A percentile compares a stretch with the other conserved stretches of the same genome.
Conservation (phyloP, 2,888 invertebrate genomes). For the Matsumyia berberina region DNA sequence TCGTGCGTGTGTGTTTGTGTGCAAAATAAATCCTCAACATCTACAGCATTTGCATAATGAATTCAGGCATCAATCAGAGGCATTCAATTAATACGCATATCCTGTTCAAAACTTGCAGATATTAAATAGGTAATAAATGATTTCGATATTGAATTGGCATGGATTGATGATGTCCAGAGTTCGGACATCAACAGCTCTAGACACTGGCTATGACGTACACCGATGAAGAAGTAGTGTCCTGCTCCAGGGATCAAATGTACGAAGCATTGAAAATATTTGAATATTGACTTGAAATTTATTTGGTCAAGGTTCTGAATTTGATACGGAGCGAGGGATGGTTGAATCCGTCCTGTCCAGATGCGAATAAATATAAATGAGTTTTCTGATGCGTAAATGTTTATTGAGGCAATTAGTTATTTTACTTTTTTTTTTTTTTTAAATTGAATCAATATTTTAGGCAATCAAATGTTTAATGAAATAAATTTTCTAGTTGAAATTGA, state of each 20-base stretch:
- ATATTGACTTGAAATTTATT: constrained; percentile 8
- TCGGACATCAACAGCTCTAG: not conserved
- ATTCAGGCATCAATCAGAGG: constrained; percentile 69
- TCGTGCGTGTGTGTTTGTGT: constrained; percentile 6
- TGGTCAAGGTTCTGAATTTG: constrained; percentile 17
- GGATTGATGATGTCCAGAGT: constrained; percentile 34
- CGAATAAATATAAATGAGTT: no score
- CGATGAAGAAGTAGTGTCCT: not conserved
- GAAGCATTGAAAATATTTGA: constrained; percentile 6
- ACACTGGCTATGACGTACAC: not conserved
- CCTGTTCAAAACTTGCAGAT: constrained; percentile 56
- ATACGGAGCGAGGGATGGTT: no score
- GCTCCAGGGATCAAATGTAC: constrained; percentile 31
- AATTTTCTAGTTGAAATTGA: no score
- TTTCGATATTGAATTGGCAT: constrained; percentile 46
- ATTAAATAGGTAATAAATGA: constrained; percentile 67
- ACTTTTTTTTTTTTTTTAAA: no score
- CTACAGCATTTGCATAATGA: constrained; percentile 69
- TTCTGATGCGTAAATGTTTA: no score
- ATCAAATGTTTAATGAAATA: no score
- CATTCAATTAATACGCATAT: constrained; percentile 71
- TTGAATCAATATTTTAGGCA: no score
- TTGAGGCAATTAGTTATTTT: no score
- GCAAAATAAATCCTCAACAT: constrained; percentile 69
- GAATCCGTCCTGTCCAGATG: no score